phyloP scores from a whole-genome alignment of 2,113 vertebrate species.

The Hemichromis elongatus region DNA sequence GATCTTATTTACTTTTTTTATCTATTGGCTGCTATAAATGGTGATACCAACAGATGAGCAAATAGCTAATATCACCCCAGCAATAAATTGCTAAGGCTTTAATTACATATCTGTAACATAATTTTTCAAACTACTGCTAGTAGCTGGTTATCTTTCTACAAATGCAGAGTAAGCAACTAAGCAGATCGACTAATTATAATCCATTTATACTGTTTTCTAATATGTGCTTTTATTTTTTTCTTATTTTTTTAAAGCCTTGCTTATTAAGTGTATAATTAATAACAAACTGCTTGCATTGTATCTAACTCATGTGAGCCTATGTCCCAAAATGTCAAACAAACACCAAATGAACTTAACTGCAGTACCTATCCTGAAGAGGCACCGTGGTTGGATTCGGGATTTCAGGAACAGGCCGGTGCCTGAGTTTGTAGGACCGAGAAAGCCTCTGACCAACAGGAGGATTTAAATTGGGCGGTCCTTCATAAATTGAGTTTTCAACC shows the following conservation, averaged over 20 bases:
- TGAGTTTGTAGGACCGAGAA: conserved; percentile 79
- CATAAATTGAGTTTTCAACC: conserved; percentile 87
- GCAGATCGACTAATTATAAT: neutral
- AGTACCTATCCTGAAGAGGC: conserved; percentile 54
- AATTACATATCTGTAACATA: neutral
- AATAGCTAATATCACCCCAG: neutral
- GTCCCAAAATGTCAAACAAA: neutral
- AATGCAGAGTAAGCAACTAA: neutral
- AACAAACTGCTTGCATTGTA: neutral
- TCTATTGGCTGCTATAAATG: neutral
- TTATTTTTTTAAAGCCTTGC: neutral
- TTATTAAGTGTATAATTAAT: neutral
- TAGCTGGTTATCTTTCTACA: neutral
- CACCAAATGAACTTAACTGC: neutral
- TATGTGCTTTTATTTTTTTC: neutral
- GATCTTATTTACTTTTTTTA: neutral
- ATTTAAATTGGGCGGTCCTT: conserved; percentile 1
- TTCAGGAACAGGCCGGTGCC: conserved; percentile 88
- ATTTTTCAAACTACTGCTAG: neutral
- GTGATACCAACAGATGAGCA: neutral
- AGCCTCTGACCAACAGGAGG: conserved; percentile 25
- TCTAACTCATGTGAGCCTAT: neutral
- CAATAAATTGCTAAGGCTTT: neutral
- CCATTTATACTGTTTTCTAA: neutral
- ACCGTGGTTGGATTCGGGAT: conserved; percentile 63